Evolutionary conservation across 2,113 vertebrate genomes (phyloP).

Genomic region (Ophthalmolycus amberensis): DNA sequence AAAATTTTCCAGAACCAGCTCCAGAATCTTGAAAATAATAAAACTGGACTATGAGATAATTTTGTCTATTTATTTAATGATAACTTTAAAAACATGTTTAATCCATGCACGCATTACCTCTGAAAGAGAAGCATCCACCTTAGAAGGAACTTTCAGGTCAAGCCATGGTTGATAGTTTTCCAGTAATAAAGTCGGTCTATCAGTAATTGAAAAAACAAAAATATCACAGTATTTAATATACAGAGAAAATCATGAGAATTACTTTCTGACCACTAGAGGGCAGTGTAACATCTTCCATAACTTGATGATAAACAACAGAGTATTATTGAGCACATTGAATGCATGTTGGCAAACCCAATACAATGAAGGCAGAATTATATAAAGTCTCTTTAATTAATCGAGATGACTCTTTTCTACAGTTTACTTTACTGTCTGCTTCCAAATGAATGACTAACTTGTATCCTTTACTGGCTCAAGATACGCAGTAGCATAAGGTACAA

Average conservation of each 20-base stretch:
- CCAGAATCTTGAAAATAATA: constrained; percentile 87
- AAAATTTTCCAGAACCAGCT: constrained; percentile 96
- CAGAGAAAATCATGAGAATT: neutral
- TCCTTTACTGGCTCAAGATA: neutral
- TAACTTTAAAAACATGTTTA: neutral
- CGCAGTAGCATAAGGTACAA: neutral
- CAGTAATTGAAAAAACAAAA: constrained; percentile 26
- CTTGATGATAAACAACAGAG: neutral
- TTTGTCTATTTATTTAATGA: neutral
- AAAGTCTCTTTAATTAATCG: neutral
- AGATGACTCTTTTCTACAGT: neutral
- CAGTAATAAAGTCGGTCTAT: constrained; percentile 91
- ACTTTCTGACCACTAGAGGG: constrained; percentile 39
- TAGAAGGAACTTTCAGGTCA: constrained; percentile 92
- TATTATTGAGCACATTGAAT: neutral
- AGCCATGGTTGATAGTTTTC: constrained; percentile 98
- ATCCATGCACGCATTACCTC: constrained; percentile 84
- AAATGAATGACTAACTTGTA: neutral
- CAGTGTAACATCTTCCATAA: constrained; percentile 10
- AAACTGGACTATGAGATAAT: neutral
- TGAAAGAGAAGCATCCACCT: constrained; percentile 95
- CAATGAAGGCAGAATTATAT: neutral
- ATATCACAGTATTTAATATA: neutral
- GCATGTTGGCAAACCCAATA: neutral
- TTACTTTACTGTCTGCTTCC: neutral